Base-by-base conservation (phyloP, 37 sponge, comb jelly and placozoan genomes). In the Lycopodina hypogea region DNA sequence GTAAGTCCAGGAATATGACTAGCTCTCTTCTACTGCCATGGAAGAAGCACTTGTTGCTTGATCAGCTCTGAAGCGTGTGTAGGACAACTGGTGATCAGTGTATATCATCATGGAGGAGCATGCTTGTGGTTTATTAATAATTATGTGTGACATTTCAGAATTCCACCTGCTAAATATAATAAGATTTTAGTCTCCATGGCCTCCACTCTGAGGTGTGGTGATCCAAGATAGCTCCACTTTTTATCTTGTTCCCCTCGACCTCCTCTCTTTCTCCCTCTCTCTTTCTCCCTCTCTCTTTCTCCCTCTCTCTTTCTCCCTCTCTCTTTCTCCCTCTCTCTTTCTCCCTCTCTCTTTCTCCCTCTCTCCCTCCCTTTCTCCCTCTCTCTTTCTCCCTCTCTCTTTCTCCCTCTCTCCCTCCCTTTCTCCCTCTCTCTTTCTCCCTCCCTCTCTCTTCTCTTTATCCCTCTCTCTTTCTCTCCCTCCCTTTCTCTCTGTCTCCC, bases 311-410 rank as follows among this genome's bases (percentile, higher is more conserved):
- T 66, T 63, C 78, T 62, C 78, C 59, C 66, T 77, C 66, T 40
- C 66, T 62, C 78, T 45, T 50, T 41, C 66, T 40, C 65, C 59
- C 66, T 38, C 66, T 62, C 66, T 45, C 50, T 45, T 52, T 79
- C 80, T 68, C 70, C 66, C 70, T 79, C 70, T 68, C 80, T 68
- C 70, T 69, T 38, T 32, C 80, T 68, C 70, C 68, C 81, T 71
- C 72, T 71, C 72, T 71, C 81, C 35, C 58, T 53, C 70, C 8
- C 70, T 29, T 57, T 51, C 80, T 68, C 70, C 66, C 70, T 53
- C 37, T 69, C 57, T 79, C 57, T 68, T 70, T 68, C 70, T 68
- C 80, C 52, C 38, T 55, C 64, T 81, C 72, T 71, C 73, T 58
- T 60, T 58, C 73, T 71, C 73, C 35, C 50, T 52, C 59, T 68